Conservation (phyloP, 2,888 invertebrate species). For the Ormyrus thymus region DNA sequence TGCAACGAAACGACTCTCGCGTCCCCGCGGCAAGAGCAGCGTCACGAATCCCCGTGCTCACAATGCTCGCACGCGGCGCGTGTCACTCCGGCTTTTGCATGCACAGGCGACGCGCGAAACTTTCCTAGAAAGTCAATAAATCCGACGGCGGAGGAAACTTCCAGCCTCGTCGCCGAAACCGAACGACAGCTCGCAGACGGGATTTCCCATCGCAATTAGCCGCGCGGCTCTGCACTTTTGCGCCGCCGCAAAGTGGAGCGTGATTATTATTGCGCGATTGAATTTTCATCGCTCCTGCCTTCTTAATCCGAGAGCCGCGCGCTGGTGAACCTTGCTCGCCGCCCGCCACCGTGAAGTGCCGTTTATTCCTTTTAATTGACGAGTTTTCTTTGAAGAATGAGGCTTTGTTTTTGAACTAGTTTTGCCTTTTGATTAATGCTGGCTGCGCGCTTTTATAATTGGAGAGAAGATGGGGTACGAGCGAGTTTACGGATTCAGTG, state of each 20-base stretch:
- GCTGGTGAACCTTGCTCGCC: conserved; percentile 12
- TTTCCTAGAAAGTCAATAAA: conserved; percentile 56
- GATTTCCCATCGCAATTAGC: conserved; percentile 44
- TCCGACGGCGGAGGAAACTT: conserved; percentile 40
- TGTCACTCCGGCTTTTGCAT: background rate
- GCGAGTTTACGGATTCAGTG: too few species aligned
- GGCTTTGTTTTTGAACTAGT: too few species aligned
- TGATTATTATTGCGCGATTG: conserved; percentile 46
- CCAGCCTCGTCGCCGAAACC: conserved; percentile 5
- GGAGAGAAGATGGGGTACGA: too few species aligned
- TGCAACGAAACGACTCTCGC: too few species aligned
- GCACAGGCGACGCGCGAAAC: conserved; percentile 7
- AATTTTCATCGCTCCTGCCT: conserved; percentile 17
- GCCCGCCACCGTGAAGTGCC: too few species aligned
- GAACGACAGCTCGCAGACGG: conserved; percentile 52
- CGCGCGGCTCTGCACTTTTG: conserved; percentile 28
- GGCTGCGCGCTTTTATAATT: too few species aligned
- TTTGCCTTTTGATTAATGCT: too few species aligned
- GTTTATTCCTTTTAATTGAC: too few species aligned
- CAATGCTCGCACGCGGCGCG: too few species aligned
- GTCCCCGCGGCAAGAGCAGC: too few species aligned
- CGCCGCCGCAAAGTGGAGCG: conserved; percentile 38
- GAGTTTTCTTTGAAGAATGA: too few species aligned
- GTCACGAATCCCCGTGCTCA: too few species aligned
- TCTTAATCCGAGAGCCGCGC: background rate